Evolutionary conservation across 2,888 invertebrate species (phyloP).

Genomic region (Augiades crinisus): DNA sequence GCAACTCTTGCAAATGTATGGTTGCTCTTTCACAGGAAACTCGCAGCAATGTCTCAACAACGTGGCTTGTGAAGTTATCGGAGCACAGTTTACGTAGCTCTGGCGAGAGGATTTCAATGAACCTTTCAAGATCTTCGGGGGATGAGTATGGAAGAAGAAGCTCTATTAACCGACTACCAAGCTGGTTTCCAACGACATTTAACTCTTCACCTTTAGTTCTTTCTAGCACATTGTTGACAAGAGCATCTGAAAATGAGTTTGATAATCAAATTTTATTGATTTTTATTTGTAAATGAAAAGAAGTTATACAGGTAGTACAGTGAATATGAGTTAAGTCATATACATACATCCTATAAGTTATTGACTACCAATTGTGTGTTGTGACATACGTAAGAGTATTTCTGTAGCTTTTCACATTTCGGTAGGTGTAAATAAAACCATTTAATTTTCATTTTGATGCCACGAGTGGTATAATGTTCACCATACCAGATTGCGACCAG

Average conservation of each 20-base stretch:
- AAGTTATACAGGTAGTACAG: no score
- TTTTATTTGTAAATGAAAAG: no score
- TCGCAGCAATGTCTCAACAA: conserved; percentile 85
- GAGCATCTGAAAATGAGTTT: conserved; percentile 80
- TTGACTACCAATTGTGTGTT: no score
- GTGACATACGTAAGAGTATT: no score
- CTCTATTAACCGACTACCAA: conserved; percentile 90
- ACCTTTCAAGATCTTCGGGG: conserved; percentile 83
- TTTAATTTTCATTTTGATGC: no score
- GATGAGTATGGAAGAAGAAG: conserved; percentile 86
- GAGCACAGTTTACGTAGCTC: conserved; percentile 86
- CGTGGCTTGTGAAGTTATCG: conserved; percentile 90
- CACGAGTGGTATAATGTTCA: no score
- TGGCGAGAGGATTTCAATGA: conserved; percentile 82
- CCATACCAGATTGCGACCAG: no score
- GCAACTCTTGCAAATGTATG: conserved; percentile 52
- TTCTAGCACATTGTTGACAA: conserved; percentile 89
- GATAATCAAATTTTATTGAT: no score
- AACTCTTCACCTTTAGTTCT: conserved; percentile 87
- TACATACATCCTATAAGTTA: no score
- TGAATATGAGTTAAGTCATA: no score
- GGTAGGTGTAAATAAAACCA: no score
- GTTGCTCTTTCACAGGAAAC: conserved; percentile 80
- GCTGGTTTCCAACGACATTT: conserved; percentile 88
- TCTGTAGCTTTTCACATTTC: no score